Conservation (phyloP, 2,113 vertebrate species). For the Tenebrosternarchus preto region DNA sequence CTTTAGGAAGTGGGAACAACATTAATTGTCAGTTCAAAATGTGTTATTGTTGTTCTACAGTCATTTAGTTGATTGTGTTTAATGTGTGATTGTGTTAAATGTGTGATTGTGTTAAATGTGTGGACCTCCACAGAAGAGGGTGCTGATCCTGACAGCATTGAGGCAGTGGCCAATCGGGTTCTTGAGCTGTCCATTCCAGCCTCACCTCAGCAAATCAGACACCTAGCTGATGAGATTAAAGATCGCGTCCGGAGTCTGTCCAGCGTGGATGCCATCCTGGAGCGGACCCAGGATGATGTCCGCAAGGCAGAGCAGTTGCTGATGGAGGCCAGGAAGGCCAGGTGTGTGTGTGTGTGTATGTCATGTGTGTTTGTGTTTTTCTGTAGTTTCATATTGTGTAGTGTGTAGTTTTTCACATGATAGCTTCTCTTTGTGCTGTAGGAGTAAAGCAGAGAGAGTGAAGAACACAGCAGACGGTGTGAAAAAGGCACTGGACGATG, state of each 20-base stretch:
- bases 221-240: slow-evolving; percentile 89
- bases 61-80: background rate
- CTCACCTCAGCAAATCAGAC: slow-evolving; percentile 85
- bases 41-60: background rate
- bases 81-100: background rate
- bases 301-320: slow-evolving; percentile 83
- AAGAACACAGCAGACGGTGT: slow-evolving; percentile 82
- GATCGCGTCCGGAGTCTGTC: slow-evolving; percentile 86
- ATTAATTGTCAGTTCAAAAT: background rate
- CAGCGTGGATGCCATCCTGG: slow-evolving; percentile 89
- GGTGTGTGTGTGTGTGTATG: slow-evolving; percentile 68
- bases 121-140: slow-evolving; percentile 84
- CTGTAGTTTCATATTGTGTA: background rate
- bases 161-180: slow-evolving; percentile 86
- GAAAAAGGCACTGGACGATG: slow-evolving; percentile 81
- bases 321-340: slow-evolving; percentile 84
- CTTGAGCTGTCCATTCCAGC: slow-evolving; percentile 92
- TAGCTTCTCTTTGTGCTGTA: slow-evolving; percentile 54
- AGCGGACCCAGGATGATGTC: slow-evolving; percentile 84
- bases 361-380: background rate
- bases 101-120: slow-evolving; percentile 2
- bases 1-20: no score
- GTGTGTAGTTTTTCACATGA: slow-evolving; percentile 1
- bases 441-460: slow-evolving; percentile 83
- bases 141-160: slow-evolving; percentile 94